These are phyloP conservation scores for Hepsetus odoe DNA, from an alignment of 2,113 vertebrate genomes.

Conservation along the genomic window DNA sequence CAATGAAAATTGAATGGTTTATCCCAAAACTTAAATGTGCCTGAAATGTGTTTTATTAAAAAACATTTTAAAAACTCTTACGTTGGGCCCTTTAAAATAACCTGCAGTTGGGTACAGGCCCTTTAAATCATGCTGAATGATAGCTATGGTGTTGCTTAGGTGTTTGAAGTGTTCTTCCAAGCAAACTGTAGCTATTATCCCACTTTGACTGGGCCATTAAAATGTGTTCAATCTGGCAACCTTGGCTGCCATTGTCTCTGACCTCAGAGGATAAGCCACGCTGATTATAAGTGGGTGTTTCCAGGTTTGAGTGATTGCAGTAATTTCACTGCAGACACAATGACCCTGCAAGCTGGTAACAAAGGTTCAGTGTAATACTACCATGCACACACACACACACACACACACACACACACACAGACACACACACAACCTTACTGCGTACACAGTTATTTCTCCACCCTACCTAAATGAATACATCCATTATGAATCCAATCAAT, in stretches of 20 bases:
- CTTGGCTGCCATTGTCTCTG: slow-evolving; percentile 3
- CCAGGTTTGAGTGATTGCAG: slow-evolving; percentile 40
- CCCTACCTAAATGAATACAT: slow-evolving; percentile 45
- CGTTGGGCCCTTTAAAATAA: not conserved
- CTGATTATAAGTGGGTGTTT: slow-evolving; percentile 39
- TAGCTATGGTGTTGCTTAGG: not conserved
- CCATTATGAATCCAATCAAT: slow-evolving; percentile 45
- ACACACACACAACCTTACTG: slow-evolving; percentile 19
- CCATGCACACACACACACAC: slow-evolving; percentile 19
- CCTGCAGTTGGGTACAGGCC: not conserved
- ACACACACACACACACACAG: not conserved
- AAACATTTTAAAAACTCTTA: too few species aligned
- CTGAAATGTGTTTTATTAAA: too few species aligned
- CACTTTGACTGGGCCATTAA: slow-evolving; percentile 18
- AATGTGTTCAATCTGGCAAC: slow-evolving; percentile 24
- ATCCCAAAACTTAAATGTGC: too few species aligned
- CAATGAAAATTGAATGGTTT: too few species aligned
- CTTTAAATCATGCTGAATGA: not conserved
- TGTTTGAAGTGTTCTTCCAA: slow-evolving; percentile 8
- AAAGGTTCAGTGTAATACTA: slow-evolving; percentile 19
- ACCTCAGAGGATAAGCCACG: slow-evolving; percentile 26
- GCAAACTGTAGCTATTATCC: slow-evolving; percentile 17
- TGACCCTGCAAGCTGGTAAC: slow-evolving; percentile 12
- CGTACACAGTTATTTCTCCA: slow-evolving; percentile 35
- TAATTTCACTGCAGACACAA: slow-evolving; percentile 42